A percentile compares a stretch with the other conserved stretches of the same genome.
Evolutionary conservation across 1,140 invertebrate genomes (phyloP).

Genomic region (Brachionus rotundiformis): DNA sequence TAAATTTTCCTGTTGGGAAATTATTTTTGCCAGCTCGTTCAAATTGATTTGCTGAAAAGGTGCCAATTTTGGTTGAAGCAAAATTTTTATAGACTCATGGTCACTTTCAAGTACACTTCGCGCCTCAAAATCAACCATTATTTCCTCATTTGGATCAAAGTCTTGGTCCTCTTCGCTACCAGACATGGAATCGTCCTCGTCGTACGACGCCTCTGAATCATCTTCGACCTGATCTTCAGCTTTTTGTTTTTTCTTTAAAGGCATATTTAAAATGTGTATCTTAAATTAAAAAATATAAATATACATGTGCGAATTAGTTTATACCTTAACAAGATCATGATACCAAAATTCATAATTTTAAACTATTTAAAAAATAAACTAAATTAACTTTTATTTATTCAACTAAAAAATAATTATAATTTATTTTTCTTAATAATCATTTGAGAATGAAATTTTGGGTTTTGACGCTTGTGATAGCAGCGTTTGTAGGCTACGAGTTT

Average conservation of each 20-base stretch:
- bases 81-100: constrained; percentile 28
- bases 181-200: constrained; percentile 16
- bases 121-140: constrained; percentile 44
- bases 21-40: constrained; percentile 31
- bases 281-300: constrained; percentile 13
- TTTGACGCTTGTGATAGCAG: background rate
- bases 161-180: constrained; percentile 3
- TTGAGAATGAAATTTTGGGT: constrained; percentile 12
- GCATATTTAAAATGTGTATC: background rate
- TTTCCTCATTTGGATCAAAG: constrained; percentile 14
- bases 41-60: constrained; percentile 30
- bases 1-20: constrained; percentile 20
- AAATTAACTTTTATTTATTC: constrained; percentile 3
- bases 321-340: background rate
- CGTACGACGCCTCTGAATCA: constrained; percentile 3
- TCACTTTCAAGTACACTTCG: background rate
- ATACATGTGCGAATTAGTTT: constrained; percentile 26
- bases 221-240: background rate
- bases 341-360: constrained; percentile 10
- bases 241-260: constrained; percentile 32
- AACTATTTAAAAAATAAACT: background rate
- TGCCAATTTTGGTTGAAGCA: constrained; percentile 29
- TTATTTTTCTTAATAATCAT: background rate
- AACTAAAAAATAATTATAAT: background rate
- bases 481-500: constrained; percentile 12